Conservation (phyloP, 2,113 vertebrate species). For the Malaclemys terrapin region DNA sequence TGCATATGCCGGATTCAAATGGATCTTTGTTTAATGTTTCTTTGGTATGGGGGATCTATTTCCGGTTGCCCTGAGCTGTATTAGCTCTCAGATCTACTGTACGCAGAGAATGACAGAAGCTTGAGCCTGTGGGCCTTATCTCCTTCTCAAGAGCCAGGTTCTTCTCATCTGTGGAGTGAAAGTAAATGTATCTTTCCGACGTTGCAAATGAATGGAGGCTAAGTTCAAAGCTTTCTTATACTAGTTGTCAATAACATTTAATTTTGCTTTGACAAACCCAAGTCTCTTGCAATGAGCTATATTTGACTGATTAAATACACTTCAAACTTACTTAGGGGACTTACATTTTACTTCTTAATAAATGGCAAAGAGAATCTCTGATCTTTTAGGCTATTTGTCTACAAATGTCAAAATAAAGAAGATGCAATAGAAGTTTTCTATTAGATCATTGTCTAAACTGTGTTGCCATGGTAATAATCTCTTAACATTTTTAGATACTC, state of each 20-base stretch:
- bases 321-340: neutral
- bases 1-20: neutral
- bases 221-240: constrained; percentile 3
- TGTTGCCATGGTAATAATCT: neutral
- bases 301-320: neutral
- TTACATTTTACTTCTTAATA: neutral
- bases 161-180: neutral
- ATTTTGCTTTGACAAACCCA: constrained; percentile 2
- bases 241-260: neutral
- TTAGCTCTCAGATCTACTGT: neutral
- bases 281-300: neutral
- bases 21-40: neutral
- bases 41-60: neutral
- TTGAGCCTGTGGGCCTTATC: neutral
- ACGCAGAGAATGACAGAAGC: neutral
- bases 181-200: neutral
- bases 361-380: neutral
- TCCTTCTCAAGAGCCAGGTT: neutral
- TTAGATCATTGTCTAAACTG: neutral
- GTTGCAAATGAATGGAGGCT: neutral
- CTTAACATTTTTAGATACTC: neutral
- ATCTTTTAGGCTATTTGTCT: neutral
- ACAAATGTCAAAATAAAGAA: neutral
- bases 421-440: neutral
- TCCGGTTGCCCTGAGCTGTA: neutral